phyloP scores from a whole-genome alignment of 2,113 vertebrate genomes.

The Megalops atlanticus region DNA sequence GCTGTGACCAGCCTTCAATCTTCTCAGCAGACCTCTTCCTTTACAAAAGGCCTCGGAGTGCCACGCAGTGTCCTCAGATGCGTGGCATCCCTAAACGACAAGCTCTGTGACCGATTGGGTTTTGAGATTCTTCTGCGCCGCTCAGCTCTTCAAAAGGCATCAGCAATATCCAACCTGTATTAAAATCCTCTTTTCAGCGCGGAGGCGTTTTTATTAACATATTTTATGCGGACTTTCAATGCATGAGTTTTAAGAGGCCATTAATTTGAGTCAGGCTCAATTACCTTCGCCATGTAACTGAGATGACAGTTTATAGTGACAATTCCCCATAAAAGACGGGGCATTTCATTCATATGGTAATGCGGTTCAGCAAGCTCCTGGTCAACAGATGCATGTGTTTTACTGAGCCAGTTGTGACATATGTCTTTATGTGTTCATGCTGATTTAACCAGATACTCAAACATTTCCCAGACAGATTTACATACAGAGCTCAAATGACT shows the following conservation, averaged over 20 bases:
- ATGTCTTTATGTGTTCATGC: neutral
- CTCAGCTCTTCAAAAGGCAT: neutral
- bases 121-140: neutral
- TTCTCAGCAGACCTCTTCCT: neutral
- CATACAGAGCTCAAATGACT: too few species aligned
- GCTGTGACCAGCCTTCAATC: neutral
- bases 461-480: too few species aligned
- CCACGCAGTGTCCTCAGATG: too few species aligned
- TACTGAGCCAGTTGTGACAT: neutral
- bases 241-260: too few species aligned
- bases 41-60: neutral
- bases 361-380: neutral
- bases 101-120: neutral
- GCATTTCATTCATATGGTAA: neutral
- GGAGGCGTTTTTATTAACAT: neutral
- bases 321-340: neutral
- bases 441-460: neutral
- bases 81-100: neutral
- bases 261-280: neutral
- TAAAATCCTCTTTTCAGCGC: neutral
- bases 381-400: neutral
- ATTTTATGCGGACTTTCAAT: neutral
- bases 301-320: neutral
- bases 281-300: neutral
- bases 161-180: neutral